Percentiles rank a stretch among this genome's conserved stretches.
Evolutionary conservation across 1,140 invertebrate genomes (phyloP).

Genomic region (Coelopa frigida): DNA sequence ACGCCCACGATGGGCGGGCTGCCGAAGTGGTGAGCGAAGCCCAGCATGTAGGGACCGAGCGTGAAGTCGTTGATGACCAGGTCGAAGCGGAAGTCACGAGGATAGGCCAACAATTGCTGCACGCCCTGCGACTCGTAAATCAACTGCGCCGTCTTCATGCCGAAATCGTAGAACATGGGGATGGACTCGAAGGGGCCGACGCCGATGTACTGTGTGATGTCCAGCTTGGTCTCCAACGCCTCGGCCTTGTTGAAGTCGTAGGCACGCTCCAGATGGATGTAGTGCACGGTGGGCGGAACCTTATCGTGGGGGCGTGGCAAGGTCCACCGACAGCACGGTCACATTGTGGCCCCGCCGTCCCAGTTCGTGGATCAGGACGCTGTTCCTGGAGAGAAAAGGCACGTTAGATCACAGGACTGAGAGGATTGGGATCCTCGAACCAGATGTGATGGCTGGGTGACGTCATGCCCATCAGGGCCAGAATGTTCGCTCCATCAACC

Average conservation of each 20-base stretch:
- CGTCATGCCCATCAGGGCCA: not conserved
- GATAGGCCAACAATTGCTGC: not conserved
- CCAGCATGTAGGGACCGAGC: constrained; percentile 17
- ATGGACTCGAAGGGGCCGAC: constrained; percentile 18
- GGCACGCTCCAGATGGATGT: constrained; percentile 7
- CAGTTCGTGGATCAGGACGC: constrained; percentile 18
- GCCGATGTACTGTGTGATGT: not conserved
- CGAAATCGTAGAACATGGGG: constrained; percentile 23
- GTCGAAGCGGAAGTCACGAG: constrained; percentile 14
- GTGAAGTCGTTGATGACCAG: constrained; percentile 32
- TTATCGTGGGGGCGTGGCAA: not conserved
- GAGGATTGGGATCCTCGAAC: not conserved
- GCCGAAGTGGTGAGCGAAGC: not conserved
- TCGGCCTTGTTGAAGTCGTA: constrained; percentile 1
- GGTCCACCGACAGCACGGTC: constrained; percentile 2
- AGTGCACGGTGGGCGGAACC: constrained; percentile 2
- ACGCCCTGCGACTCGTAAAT: constrained; percentile 8
- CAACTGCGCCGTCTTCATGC: constrained; percentile 19
- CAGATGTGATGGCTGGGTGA: constrained; percentile 3
- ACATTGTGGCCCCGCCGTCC: constrained; percentile 22
- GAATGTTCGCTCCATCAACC: constrained; percentile 3
- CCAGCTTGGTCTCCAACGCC: constrained; percentile 1
- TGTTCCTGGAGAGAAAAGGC: constrained; percentile 4
- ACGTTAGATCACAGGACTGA: not conserved
- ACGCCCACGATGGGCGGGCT: constrained; percentile 23